Evolutionary conservation across 2,888 invertebrate genomes (phyloP).

Genomic region (Hermodice carunculata): DNA sequence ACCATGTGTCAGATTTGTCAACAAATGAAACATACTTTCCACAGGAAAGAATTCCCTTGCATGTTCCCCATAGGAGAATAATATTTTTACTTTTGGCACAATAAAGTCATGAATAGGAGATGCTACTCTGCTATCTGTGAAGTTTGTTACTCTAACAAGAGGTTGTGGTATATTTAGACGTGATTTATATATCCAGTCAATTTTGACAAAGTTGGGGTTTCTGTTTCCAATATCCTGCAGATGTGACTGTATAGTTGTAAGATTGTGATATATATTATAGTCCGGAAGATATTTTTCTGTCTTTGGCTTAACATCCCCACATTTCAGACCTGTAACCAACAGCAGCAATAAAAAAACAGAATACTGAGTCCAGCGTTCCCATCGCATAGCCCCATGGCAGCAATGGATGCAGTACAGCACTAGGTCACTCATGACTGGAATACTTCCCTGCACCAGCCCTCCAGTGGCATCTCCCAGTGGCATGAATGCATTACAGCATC

Average conservation of each 20-base stretch:
- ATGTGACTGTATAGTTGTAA: slow-evolving; percentile 28
- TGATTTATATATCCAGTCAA: slow-evolving; percentile 48
- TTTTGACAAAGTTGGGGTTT: slow-evolving; percentile 47
- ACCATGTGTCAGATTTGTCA: slow-evolving; percentile 53
- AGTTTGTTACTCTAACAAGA: slow-evolving; percentile 57
- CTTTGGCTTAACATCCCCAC: slow-evolving; percentile 56
- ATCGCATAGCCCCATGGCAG: no score
- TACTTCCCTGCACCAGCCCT: no score
- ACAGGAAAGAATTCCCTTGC: slow-evolving; percentile 66
- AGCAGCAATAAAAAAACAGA: no score
- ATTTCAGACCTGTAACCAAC: no score
- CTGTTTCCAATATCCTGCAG: slow-evolving; percentile 43
- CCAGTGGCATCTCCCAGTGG: no score
- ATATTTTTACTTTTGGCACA: slow-evolving; percentile 46
- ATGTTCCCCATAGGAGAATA: slow-evolving; percentile 66
- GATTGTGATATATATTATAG: slow-evolving; percentile 58
- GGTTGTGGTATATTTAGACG: slow-evolving; percentile 48
- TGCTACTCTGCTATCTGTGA: slow-evolving; percentile 34
- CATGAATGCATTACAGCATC: no score
- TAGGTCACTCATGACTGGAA: no score
- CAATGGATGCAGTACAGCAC: no score
- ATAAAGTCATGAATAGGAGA: not conserved
- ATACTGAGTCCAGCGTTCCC: no score
- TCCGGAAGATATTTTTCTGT: slow-evolving; percentile 59
- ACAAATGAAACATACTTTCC: slow-evolving; percentile 57